These are phyloP conservation scores for Pygoscelis adeliae DNA, from an alignment of 2,113 vertebrate species.

Conservation along the genomic window DNA sequence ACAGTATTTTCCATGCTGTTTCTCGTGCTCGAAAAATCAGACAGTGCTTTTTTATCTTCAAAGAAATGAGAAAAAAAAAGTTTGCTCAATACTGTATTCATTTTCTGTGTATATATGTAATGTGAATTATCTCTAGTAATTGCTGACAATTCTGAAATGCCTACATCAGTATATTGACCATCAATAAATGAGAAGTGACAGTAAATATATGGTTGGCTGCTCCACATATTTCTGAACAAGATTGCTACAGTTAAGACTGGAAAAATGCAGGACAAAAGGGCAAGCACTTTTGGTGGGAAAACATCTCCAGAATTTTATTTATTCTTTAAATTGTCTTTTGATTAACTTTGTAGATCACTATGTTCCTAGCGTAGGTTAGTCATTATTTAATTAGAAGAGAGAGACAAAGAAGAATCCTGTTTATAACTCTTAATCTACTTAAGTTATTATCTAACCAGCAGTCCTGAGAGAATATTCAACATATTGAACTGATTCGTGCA, in stretches of 20 bases:
- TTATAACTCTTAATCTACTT: slow-evolving; percentile 55
- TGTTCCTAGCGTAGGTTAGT: background rate
- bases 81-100: background rate
- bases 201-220: background rate
- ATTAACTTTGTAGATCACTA: background rate
- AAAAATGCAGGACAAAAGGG: background rate
- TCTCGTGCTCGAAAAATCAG: background rate
- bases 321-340: background rate
- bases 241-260: background rate
- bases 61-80: background rate
- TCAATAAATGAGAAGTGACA: background rate
- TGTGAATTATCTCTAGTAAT: background rate
- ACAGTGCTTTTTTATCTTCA: background rate
- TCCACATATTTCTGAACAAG: background rate
- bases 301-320: background rate
- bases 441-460: slow-evolving; percentile 26
- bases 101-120: background rate
- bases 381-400: slow-evolving; percentile 35
- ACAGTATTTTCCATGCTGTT: background rate
- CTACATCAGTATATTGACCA: background rate
- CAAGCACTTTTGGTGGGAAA: background rate
- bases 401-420: slow-evolving; percentile 1
- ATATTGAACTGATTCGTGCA: slow-evolving; percentile 3
- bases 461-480: slow-evolving; percentile 50
- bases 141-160: background rate